Evolutionary conservation across 2,113 vertebrate species (phyloP).

Genomic region (Plotosus lineatus): DNA sequence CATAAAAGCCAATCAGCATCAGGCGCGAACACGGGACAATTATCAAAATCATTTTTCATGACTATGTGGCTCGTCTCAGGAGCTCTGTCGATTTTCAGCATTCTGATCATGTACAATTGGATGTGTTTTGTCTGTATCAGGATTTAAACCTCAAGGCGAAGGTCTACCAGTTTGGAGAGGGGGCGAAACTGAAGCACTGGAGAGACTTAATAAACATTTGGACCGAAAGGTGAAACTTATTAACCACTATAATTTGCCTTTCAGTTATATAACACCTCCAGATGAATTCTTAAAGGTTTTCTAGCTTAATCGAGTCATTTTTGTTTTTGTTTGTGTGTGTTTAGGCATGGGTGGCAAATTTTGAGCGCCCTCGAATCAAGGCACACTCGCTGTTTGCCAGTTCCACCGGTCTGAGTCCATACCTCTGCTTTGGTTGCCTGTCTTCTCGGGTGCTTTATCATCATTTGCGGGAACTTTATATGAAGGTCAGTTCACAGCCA

Average conservation of each 20-base stretch:
- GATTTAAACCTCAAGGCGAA: slow-evolving; percentile 83
- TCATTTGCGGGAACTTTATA: slow-evolving; percentile 91
- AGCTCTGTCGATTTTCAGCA: not conserved
- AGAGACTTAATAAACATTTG: slow-evolving; percentile 88
- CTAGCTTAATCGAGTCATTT: not conserved
- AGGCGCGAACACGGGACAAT: too few species aligned
- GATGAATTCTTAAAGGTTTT: too few species aligned
- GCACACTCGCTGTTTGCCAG: slow-evolving; percentile 87
- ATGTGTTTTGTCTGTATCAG: slow-evolving; percentile 62
- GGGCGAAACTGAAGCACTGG: slow-evolving; percentile 90
- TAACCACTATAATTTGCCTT: not conserved
- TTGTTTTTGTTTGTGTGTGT: not conserved
- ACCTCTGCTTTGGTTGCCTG: slow-evolving; percentile 92
- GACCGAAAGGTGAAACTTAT: slow-evolving; percentile 84
- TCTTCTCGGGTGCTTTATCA: slow-evolving; percentile 93
- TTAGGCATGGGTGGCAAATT: slow-evolving; percentile 91
- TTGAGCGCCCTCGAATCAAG: slow-evolving; percentile 85
- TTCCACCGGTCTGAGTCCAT: slow-evolving; percentile 92
- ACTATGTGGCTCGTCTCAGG: too few species aligned
- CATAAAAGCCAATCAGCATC: too few species aligned
- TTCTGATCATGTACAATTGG: not conserved
- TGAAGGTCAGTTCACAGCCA: slow-evolving; percentile 78
- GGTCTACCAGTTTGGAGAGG: slow-evolving; percentile 85
- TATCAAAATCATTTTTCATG: too few species aligned
- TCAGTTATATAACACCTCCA: not conserved